phyloP scores from a whole-genome alignment of 2,797 vertebrate genomes.

The Coccyzus lansbergi region DNA sequence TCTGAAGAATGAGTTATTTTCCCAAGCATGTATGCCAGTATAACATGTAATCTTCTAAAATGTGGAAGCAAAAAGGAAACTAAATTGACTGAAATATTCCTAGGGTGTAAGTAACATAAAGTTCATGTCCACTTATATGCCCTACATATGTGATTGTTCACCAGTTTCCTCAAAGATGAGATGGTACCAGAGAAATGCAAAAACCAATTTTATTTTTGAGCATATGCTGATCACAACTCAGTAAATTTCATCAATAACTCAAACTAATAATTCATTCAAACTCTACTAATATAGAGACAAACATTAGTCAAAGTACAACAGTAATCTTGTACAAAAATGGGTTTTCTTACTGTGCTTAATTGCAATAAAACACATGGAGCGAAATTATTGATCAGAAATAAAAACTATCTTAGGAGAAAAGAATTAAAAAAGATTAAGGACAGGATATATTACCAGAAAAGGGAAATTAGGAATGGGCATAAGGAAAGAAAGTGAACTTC shows the following conservation, averaged over 20 bases:
- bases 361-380: neutral
- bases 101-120: neutral
- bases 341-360: neutral
- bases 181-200: neutral
- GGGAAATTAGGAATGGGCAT: fast-evolving
- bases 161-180: neutral
- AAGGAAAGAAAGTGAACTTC: neutral
- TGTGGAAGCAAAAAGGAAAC: neutral
- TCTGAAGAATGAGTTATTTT: neutral
- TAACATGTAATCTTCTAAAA: neutral
- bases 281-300: neutral
- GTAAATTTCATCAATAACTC: neutral
- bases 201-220: neutral
- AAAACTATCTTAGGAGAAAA: neutral
- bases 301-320: neutral
- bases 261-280: neutral
- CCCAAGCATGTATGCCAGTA: neutral
- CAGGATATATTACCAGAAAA: neutral
- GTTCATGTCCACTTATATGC: neutral
- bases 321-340: neutral
- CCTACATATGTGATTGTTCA: neutral
- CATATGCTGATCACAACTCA: neutral
- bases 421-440: neutral
- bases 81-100: neutral
- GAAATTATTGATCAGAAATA: neutral